Conservation (phyloP, 2,797 vertebrate genomes). For the Carcharodon carcharias region DNA sequence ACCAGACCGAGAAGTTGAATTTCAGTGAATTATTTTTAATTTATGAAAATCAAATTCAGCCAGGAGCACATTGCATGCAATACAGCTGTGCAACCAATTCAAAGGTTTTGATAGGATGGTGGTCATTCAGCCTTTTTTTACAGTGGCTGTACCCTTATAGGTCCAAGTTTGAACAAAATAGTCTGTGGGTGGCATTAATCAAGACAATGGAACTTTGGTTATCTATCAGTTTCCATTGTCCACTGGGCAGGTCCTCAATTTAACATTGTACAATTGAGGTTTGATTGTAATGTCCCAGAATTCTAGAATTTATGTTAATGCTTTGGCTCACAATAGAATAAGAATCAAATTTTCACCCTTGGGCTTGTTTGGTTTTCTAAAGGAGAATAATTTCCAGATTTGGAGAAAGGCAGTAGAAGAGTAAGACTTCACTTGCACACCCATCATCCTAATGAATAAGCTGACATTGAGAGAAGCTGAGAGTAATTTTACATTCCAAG, state of each 20-base stretch:
- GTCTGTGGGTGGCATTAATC: background rate
- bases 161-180: background rate
- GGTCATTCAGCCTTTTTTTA: background rate
- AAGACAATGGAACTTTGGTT: background rate
- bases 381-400: background rate
- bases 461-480: background rate
- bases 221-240: background rate
- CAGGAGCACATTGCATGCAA: background rate
- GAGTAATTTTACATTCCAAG: background rate
- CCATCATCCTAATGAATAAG: background rate
- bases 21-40: background rate
- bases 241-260: background rate
- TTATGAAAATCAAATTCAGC: background rate
- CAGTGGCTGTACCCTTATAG: background rate
- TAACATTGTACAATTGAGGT: background rate
- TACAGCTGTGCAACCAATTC: background rate
- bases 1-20: background rate
- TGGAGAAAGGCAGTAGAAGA: background rate
- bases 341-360: background rate
- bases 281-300: background rate
- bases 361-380: background rate
- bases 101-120: background rate
- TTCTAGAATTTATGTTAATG: background rate
- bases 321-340: background rate
- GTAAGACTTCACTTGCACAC: background rate